Evolutionary conservation across 1,140 invertebrate genomes (phyloP), one percentile per base, ranked within the genome.

Genomic region (Zaprionus lachaisei): DNA sequence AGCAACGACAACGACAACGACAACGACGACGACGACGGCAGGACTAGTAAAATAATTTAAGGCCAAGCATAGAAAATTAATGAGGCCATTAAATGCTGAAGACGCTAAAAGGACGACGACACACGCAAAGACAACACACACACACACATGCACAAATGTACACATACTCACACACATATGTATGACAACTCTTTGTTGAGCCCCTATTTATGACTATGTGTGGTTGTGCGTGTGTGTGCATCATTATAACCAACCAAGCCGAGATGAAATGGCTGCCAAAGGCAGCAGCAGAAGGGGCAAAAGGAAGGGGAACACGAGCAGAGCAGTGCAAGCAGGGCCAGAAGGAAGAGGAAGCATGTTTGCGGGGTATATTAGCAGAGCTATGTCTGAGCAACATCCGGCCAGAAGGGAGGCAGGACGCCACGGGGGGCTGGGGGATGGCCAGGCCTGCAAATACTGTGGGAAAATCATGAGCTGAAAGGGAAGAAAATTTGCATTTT

Each of bases 21-120:
- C 38, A n/a, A 44, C 41, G 41, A 44, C 41, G 7, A 44, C n/a
- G 41, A 44, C 7, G 41, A 17, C 41, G 41, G n/a, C 41, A n/a
- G 41, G 68, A 20, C 74, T 77, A 73, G 67, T 82, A 71, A 90
- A 91, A 90, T 90, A 90, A 90, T 90, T 90, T 90, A 90, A 91
- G 85, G 85, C 79, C 85, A 82, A 90, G 86, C 86, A 90, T 90
- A 90, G 81, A 90, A 91, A 90, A 90, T 90, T 90, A 90, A 90
- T 90, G 85, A 90, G 85, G 85, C 85, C 85, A 90, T 90, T 90
- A 90, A 90, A 90, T 90, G 85, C 79, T 82, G 81, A 80, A 85
- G 86, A 89, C 82, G 82, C 82, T 87, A 81, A 90, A 84, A 85
- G 79, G 76, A 85, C 85, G 76, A 85, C 85, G 60, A 69, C 69